Base-by-base conservation (phyloP, 2,888 invertebrate genomes). In the Siphonodentalium dalli region DNA sequence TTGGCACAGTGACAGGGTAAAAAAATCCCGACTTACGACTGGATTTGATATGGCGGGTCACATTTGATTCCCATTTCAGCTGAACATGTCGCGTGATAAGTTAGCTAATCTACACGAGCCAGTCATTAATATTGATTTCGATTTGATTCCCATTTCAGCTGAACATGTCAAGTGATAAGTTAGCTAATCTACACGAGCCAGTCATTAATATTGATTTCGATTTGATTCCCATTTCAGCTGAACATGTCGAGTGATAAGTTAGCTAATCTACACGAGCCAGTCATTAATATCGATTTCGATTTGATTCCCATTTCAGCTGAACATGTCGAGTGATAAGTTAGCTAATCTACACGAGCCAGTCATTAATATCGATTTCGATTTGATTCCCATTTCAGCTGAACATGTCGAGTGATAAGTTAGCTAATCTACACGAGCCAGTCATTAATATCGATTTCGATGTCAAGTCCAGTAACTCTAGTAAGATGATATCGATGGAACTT, bases 171-270 rank as follows among this genome's bases (percentile, higher is more conserved):
- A 77, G 77, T 69, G 79, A 79, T 51, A 75, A 74, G 50, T 61
- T 78, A 45, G 63, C 77, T 9, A 58, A 67, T 11, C 55, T 79
- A 1, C 74, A 75, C 24, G 68, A 74, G 42, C 73, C 77, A 4
- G 52, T 78, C 5, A 51, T 75, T 9, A 65, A 70, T 43, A 56
- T 79, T 18, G 72, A 76, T 54, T 57, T 78, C 31, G 60, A 68
- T 46, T 20, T 42, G 7, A 18, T 39, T 39, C 49, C 23, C 49
- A 26, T 65, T 63, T 9, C 60, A 77, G 77, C 47, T 78, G 49
- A 69, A 71, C 11, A 63, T 79, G 67, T 75, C 75, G 5, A 77
- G 77, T 69, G 79, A 79, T 51, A 75, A 74, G 50, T 61, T 78
- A 45, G 63, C 77, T 9, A 58, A 67, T 11, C 55, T 79, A 1